Evolutionary conservation across 1,140 invertebrate genomes (phyloP).

Genomic region (Procambarus clarkii): DNA sequence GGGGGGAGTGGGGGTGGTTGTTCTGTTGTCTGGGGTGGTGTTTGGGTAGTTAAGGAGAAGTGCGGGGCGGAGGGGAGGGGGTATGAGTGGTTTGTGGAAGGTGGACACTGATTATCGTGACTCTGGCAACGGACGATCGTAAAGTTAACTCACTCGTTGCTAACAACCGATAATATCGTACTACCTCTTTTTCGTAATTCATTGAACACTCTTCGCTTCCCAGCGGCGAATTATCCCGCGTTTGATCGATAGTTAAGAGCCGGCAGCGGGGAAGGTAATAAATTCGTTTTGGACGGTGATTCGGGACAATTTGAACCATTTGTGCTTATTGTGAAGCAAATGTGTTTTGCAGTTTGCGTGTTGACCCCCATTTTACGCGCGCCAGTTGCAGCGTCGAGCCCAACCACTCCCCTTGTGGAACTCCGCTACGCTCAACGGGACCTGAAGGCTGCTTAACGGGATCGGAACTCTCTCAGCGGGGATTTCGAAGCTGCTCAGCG

Average conservation of each 20-base stretch:
- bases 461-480: neutral
- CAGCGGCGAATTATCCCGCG: neutral
- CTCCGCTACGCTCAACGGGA: neutral
- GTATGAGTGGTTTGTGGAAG: neutral
- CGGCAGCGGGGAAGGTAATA: neutral
- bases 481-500: neutral
- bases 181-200: neutral
- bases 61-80: neutral
- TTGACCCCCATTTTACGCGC: neutral
- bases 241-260: neutral
- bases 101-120: neutral
- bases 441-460: neutral
- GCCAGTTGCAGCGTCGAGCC: neutral
- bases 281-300: slow-evolving; percentile 4
- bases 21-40: neutral
- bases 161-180: neutral
- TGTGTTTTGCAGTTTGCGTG: neutral
- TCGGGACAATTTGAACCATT: neutral
- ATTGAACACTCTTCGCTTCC: neutral
- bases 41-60: no score
- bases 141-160: slow-evolving; percentile 11
- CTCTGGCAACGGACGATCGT: neutral
- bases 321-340: slow-evolving; percentile 2
- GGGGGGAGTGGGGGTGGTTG: neutral
- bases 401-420: neutral